These are phyloP conservation scores for Stenoptilia bipunctidactyla DNA, from an alignment of 2,888 invertebrate genomes.

Conservation along the genomic window DNA sequence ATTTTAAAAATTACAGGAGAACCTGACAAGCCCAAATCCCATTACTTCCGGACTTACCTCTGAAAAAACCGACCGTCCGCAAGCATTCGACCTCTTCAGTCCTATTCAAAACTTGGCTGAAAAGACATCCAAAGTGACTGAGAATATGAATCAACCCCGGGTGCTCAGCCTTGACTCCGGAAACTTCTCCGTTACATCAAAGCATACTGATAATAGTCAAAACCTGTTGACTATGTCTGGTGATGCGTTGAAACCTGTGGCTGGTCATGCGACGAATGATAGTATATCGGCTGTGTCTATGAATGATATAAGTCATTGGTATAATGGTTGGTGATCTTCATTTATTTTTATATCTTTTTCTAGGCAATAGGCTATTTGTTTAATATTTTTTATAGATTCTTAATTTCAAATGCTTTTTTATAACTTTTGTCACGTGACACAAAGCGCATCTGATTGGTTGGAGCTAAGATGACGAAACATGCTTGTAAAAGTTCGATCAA, in stretches of 20 bases:
- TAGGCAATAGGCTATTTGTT: too few relatives aligned
- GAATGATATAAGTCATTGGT: conserved; percentile 77
- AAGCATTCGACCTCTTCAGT: conserved; percentile 65
- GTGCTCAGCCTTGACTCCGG: conserved; percentile 53
- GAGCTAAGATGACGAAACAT: background rate
- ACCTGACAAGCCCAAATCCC: conserved; percentile 25
- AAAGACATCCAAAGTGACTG: conserved; percentile 44
- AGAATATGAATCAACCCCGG: conserved; percentile 43
- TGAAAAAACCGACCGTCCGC: conserved; percentile 36
- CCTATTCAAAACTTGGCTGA: conserved; percentile 59
- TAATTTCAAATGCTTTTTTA: background rate
- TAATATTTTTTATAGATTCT: background rate
- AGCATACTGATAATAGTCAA: conserved; percentile 36
- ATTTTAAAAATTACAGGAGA: conserved; percentile 34
- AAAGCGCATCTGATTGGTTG: background rate
- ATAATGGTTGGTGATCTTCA: conserved; percentile 69
- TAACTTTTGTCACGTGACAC: background rate
- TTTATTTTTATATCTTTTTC: too few relatives aligned
- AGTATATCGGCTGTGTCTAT: conserved; percentile 65
- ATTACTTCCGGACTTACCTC: conserved; percentile 16
- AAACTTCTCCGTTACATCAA: conserved; percentile 51
- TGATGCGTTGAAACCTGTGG: conserved; percentile 43
- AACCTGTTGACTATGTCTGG: conserved; percentile 44
- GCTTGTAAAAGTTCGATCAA: too few relatives aligned
- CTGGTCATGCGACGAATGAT: conserved; percentile 45